Percentiles rank a stretch among this genome's conserved stretches.
phyloP scores from a whole-genome alignment of 2,113 vertebrate genomes.

The Odobenus rosmarus region DNA sequence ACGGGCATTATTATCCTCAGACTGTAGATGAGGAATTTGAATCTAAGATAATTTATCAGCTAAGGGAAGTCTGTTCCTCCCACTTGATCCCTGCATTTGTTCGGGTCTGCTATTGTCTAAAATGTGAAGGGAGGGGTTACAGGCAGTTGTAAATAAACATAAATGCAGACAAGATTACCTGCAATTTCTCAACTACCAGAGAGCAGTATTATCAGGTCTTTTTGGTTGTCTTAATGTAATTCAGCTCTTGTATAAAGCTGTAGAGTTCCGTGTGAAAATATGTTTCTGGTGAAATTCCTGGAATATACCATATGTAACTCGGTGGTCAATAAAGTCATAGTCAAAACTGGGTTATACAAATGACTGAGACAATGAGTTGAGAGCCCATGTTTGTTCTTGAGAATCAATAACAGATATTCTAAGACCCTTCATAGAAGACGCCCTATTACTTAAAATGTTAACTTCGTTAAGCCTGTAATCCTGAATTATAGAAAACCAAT shows the following conservation, averaged over 20 bases:
- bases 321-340: background rate
- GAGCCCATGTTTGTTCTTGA: background rate
- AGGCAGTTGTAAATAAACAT: background rate
- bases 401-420: background rate
- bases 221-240: background rate
- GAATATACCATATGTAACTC: background rate
- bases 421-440: background rate
- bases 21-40: background rate
- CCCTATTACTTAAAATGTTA: background rate
- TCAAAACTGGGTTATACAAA: background rate
- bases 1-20: background rate
- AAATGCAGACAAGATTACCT: background rate
- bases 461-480: background rate
- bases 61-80: background rate
- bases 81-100: background rate
- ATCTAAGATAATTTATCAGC: background rate
- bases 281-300: constrained; percentile 22
- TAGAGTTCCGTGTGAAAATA: background rate
- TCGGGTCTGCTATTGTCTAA: background rate
- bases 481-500: background rate
- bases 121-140: background rate
- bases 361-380: background rate
- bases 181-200: background rate
- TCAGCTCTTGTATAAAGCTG: background rate
- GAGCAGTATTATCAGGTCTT: background rate